Percentiles rank a stretch among this genome's conserved stretches.
These are phyloP conservation scores for Xylota segnis DNA, from an alignment of 2,888 invertebrate genomes.

Conservation along the genomic window DNA sequence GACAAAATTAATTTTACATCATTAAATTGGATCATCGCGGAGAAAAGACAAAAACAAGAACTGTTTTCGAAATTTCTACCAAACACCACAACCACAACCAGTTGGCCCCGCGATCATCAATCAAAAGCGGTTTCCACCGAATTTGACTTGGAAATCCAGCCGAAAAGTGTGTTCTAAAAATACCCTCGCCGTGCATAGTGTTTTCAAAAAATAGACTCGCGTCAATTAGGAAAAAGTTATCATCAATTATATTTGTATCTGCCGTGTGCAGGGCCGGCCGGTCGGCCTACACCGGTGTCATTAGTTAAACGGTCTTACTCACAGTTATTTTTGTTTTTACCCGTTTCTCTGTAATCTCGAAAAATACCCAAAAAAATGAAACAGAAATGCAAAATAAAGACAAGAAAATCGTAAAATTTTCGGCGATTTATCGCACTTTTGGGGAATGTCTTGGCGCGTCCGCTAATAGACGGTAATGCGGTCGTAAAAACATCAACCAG, in stretches of 20 bases:
- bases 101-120: conserved; percentile 43
- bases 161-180: conserved; percentile 14
- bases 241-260: conserved; percentile 13
- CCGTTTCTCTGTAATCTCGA: not conserved
- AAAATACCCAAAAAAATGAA: not conserved
- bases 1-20: conserved; percentile 27
- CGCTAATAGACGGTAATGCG: conserved; percentile 26
- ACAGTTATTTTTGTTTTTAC: conserved; percentile 9
- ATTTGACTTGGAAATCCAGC: conserved; percentile 31
- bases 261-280: not conserved
- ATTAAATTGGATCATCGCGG: conserved; percentile 20
- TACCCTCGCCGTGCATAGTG: not conserved
- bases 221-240: conserved; percentile 32
- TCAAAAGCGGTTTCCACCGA: conserved; percentile 50
- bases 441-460: not conserved
- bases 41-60: not conserved
- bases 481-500: conserved; percentile 3
- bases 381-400: not conserved
- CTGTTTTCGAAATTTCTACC: conserved; percentile 5
- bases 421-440: not conserved
- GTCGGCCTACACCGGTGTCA: not conserved
- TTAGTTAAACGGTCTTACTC: conserved; percentile 13
- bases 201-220: conserved; percentile 22
- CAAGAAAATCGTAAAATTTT: not conserved
- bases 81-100: not conserved